Evolutionary conservation across 1,140 invertebrate genomes (phyloP).

Genomic region (Gryon sp.): DNA sequence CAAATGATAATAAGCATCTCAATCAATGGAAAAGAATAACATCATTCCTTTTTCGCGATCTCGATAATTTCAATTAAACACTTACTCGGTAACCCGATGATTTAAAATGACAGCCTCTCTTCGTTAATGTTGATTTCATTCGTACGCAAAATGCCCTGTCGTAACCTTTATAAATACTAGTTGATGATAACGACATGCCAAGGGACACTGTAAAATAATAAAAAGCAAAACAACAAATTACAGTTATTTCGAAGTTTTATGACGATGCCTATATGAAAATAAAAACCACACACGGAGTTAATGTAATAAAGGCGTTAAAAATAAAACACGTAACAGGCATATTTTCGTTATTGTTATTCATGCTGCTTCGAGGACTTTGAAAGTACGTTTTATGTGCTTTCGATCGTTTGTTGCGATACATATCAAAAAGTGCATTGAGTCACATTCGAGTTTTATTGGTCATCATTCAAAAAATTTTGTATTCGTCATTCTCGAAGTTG

Average conservation of each 20-base stretch:
- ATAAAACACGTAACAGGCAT: slow-evolving; percentile 23
- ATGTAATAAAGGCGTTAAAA: slow-evolving; percentile 34
- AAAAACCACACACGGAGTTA: slow-evolving; percentile 34
- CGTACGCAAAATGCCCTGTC: slow-evolving; percentile 96
- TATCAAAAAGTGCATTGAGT: slow-evolving; percentile 51
- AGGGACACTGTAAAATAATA: slow-evolving; percentile 86
- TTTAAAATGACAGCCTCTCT: slow-evolving; percentile 98
- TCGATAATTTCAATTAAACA: slow-evolving; percentile 39
- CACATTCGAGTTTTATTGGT: slow-evolving; percentile 29
- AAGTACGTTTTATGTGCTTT: slow-evolving; percentile 56
- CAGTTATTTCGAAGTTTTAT: slow-evolving; percentile 23
- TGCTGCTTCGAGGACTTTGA: slow-evolving; percentile 42
- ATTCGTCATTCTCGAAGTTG: too few species aligned
- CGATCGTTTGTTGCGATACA: slow-evolving; percentile 61
- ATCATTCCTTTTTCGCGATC: too few species aligned
- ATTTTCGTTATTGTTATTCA: slow-evolving; percentile 48
- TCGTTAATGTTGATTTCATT: slow-evolving; percentile 99
- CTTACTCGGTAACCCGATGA: slow-evolving; percentile 98
- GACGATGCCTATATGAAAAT: slow-evolving; percentile 32
- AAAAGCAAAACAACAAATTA: slow-evolving; percentile 37
- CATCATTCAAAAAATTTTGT: slow-evolving; percentile 25
- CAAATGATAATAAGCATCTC: slow-evolving; percentile 50
- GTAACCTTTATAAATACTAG: slow-evolving; percentile 88
- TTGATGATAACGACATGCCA: slow-evolving; percentile 89
- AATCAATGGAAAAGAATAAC: too few species aligned